Evolutionary conservation across 2,113 vertebrate species (phyloP), one percentile per base, ranked within the genome.

Genomic region (Pollachius pollachius): DNA sequence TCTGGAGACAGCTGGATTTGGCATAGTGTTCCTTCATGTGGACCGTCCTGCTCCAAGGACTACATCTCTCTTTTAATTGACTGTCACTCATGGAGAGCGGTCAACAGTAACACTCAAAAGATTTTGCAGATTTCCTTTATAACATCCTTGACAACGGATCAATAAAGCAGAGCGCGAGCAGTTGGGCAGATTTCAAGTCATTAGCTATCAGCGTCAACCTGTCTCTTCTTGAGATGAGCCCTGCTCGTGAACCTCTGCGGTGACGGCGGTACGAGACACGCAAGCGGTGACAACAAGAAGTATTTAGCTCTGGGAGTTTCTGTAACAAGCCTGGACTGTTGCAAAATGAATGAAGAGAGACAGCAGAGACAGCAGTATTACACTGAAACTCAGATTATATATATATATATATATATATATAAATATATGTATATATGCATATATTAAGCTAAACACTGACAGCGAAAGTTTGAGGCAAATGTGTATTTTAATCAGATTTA

Each of bases 121-220:
- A 85, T 84, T 79, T 80, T 83, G 76, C 68, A 77, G 78, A 78
- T 81, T 76, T 13, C 75, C 75, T 81, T 85, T 88, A 81, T 82
- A 80, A 84, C 75, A 87, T 87, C 83, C 77, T 57, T 86, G 86
- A 86, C 89, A 90, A 87, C 82, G 86, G 90, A 90, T 90, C 85
- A 81, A 90, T 91, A 82, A 84, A 82, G 75, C 78, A 57, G 84
- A 83, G 79, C 64, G 72, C 73, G 81, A 80, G 81, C 73, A 65
- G 83, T 68, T 64, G 83, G 77, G 84, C 72, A 79, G 80, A 88
- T 84, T 84, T 89, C 82, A 79, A 82, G 83, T 88, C 80, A 88
- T 90, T 84, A 88, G 86, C 67, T 76, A 65, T 60, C 30, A 68
- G 81, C 84, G 85, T 87, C 87, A 89, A 69, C 87, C 86, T 73